Conservation (phyloP, 1,140 invertebrate species). For the Drosophila sucinea region DNA sequence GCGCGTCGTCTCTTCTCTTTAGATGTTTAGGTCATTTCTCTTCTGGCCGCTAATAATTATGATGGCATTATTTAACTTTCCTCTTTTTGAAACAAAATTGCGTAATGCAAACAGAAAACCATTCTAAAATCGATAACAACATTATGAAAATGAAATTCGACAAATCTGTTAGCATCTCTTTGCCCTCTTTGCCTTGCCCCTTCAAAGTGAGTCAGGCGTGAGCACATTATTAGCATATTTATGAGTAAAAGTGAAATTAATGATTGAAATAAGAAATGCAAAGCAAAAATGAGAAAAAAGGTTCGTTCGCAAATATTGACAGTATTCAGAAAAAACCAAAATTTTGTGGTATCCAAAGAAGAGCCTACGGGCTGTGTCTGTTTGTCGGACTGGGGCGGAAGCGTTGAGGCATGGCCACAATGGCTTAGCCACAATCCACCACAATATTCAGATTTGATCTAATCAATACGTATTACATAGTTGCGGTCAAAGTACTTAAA, state of each 20-base stretch:
- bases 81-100: constrained; percentile 50
- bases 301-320: constrained; percentile 73
- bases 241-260: constrained; percentile 82
- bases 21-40: constrained; percentile 7
- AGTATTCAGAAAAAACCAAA: constrained; percentile 24
- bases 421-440: constrained; percentile 24
- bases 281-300: constrained; percentile 50
- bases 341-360: constrained; percentile 29
- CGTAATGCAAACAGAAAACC: constrained; percentile 46
- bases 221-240: constrained; percentile 74
- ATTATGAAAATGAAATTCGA: constrained; percentile 11
- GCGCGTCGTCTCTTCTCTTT: neutral
- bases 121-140: constrained; percentile 55
- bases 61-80: constrained; percentile 68
- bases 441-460: constrained; percentile 21
- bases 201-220: constrained; percentile 37
- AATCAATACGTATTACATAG: constrained; percentile 38
- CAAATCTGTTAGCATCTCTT: neutral
- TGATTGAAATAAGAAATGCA: constrained; percentile 44
- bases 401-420: constrained; percentile 41
- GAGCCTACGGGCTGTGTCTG: neutral
- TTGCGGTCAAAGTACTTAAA: constrained; percentile 29
- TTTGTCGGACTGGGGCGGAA: constrained; percentile 5
- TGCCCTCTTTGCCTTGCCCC: neutral
- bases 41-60: constrained; percentile 25